Percentiles rank a stretch among this genome's conserved stretches.
phyloP scores from a whole-genome alignment of 1,140 invertebrate genomes.

The Pseudomyrmex concolor region DNA sequence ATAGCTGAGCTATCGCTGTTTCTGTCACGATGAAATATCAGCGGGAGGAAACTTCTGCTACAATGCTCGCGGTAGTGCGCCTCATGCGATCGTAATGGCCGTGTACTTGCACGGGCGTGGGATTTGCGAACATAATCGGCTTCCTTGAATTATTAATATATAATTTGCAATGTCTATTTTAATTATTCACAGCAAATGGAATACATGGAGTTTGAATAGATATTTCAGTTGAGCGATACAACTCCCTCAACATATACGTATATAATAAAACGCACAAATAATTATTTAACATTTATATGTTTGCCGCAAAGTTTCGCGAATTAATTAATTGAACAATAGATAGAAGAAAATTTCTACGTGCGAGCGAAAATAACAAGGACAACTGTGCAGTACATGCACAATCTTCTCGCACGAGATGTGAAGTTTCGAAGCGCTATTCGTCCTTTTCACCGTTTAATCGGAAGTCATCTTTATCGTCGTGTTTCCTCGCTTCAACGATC shows the following conservation, averaged over 20 bases:
- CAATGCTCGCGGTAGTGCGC: conserved; percentile 17
- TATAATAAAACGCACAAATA: no score
- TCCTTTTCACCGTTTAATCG: neutral
- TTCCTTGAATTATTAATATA: conserved; percentile 34
- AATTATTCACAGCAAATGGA: conserved; percentile 23
- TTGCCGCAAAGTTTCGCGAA: no score
- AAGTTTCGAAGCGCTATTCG: neutral
- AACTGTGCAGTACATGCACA: no score
- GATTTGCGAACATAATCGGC: conserved; percentile 36
- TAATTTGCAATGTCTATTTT: neutral
- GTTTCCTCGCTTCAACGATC: neutral
- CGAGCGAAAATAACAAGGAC: no score
- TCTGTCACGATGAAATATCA: conserved; percentile 56
- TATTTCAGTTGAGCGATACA: no score
- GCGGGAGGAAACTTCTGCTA: conserved; percentile 32
- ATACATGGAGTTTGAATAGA: no score
- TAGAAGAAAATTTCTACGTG: no score
- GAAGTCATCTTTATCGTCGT: conserved; percentile 8
- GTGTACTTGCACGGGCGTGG: conserved; percentile 13
- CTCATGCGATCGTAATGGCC: conserved; percentile 41
- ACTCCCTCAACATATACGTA: no score
- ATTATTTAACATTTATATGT: no score
- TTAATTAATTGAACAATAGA: no score
- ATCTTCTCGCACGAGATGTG: no score
- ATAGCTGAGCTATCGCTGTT: conserved; percentile 58